Evolutionary conservation across 2,113 vertebrate species (phyloP), one percentile per base, ranked within the genome.

Genomic region (Ceyx melanurus): DNA sequence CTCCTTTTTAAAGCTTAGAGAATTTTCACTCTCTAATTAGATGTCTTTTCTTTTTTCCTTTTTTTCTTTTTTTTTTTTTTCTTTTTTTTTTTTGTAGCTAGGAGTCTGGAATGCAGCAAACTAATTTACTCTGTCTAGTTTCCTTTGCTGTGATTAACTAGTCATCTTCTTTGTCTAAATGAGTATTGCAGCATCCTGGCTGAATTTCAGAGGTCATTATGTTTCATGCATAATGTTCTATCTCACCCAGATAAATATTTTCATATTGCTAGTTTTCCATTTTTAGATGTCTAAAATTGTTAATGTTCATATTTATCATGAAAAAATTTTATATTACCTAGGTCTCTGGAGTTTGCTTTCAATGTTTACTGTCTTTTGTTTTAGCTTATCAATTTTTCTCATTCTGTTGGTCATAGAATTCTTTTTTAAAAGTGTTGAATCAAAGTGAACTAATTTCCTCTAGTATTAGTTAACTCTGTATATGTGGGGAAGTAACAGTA

Each of bases 71-170:
- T 50, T 50, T 13, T 23, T 23, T 50, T 23, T 23, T 23, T 50
- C 26, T 51, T 7, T 51, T 51, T 25, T 51, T 80, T 95, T 96
- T 95, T 86, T 11, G 65, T 90, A 95, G 93, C 96, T 94, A 88
- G 85, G 94, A 84, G 82, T 90, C 92, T 86, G 95, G 89, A 97
- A 97, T 96, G 95, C 50, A 91, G 95, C 37, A 96, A 97, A 96
- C 82, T 94, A 96, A 97, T 98, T 96, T 94, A 85, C 81, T 97
- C 95, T 95, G 79, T 82, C 96, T 96, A 95, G 95, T 95, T 97
- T 97, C 93, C 77, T 93, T 65, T 53, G 86, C 85, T 14, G n/a
- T 95, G 91, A 97, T 97, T 97, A 97, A 97, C 97, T 97, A 96
- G 95, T 95, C 88, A 61, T 93, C 96, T 88, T 92, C 88, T 94